Evolutionary conservation across 2,888 invertebrate species (phyloP).

Genomic region (Apocheima hispidaria): DNA sequence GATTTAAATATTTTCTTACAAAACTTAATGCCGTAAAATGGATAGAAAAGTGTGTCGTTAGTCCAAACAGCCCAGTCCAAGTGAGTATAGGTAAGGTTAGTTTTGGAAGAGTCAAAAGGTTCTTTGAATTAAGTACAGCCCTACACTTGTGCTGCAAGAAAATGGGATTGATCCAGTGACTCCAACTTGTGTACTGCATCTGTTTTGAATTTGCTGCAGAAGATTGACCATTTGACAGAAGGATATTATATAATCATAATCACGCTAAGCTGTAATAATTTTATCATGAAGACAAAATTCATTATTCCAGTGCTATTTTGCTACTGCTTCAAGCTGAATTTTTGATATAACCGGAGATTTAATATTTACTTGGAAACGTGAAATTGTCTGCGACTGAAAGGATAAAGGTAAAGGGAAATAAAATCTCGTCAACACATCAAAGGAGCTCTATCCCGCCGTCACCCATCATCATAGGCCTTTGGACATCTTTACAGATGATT

Average conservation of each 20-base stretch:
- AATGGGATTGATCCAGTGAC: background rate
- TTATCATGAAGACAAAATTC: background rate
- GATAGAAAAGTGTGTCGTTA: conserved; percentile 61
- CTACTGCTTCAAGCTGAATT: background rate
- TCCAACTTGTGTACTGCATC: background rate
- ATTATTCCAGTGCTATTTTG: background rate
- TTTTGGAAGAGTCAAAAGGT: conserved; percentile 62
- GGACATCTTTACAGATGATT: background rate
- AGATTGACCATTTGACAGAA: background rate
- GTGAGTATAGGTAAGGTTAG: conserved; percentile 72
- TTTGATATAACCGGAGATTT: background rate
- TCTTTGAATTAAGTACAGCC: conserved; percentile 60
- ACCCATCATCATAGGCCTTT: background rate
- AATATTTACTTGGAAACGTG: background rate
- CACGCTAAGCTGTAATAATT: background rate
- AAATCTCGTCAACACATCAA: background rate
- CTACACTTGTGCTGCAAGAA: background rate
- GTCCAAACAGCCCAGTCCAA: conserved; percentile 80
- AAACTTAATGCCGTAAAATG: conserved; percentile 27
- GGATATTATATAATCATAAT: background rate
- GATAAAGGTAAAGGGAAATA: background rate
- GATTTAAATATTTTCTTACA: conserved; percentile 25
- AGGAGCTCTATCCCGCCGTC: background rate
- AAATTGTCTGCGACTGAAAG: background rate
- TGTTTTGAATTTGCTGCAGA: background rate